phyloP scores from a whole-genome alignment of 2,888 invertebrate genomes.

The Elgonia sp. region DNA sequence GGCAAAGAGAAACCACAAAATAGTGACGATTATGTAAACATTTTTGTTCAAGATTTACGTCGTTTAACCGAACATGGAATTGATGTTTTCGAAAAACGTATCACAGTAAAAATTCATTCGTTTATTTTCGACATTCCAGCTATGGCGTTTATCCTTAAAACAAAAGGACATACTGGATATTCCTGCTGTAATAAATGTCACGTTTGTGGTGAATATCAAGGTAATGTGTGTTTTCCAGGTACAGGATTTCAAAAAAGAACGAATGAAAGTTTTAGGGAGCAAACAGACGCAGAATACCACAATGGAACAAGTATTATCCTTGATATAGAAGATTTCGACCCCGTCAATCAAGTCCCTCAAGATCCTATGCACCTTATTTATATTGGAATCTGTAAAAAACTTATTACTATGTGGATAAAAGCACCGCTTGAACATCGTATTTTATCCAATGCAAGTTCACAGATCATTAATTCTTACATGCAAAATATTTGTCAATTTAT shows the following conservation, averaged over 20 bases:
- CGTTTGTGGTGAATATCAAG: constrained; percentile 2
- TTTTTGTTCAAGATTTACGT: constrained; percentile 6
- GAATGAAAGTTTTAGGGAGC: constrained; percentile 28
- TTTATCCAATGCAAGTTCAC: background rate
- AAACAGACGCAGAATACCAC: constrained; percentile 12
- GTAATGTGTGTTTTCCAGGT: constrained; percentile 20
- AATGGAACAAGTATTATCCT: constrained; percentile 20
- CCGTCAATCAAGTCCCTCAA: constrained; percentile 9
- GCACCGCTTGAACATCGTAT: background rate
- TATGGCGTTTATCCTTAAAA: constrained; percentile 11
- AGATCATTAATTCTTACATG: constrained; percentile 3
- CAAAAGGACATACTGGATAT: constrained; percentile 38
- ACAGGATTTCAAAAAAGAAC: constrained; percentile 9
- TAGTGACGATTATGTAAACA: background rate
- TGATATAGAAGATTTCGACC: constrained; percentile 18
- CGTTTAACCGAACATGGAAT: background rate
- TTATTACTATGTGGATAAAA: background rate
- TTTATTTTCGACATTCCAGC: constrained; percentile 45
- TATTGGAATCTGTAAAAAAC: constrained; percentile 12
- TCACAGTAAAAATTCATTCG: constrained; percentile 21
- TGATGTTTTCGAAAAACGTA: background rate
- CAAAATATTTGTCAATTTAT: background rate
- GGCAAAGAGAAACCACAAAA: constrained; percentile 3
- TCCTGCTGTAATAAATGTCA: constrained; percentile 44
- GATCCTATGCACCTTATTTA: constrained; percentile 31